Percentiles rank a stretch among this genome's conserved stretches.
These are phyloP conservation scores for Zaprionus ghesquierei DNA, from an alignment of 1,140 invertebrate genomes.

Conservation along the genomic window DNA sequence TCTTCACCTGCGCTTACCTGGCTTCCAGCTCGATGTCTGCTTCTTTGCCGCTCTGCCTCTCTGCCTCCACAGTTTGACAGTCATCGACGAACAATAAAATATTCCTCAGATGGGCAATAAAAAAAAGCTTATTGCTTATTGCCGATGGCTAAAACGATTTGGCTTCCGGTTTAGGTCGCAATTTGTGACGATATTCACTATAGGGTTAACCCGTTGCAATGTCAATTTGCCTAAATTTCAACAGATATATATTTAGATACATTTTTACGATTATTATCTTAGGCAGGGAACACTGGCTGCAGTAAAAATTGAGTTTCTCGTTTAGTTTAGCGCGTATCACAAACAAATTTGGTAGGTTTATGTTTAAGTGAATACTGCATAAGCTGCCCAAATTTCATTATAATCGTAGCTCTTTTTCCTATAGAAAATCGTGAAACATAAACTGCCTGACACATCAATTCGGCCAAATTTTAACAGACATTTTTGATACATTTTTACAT, in stretches of 20 bases:
- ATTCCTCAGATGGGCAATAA: conserved; percentile 68
- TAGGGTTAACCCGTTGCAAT: not conserved
- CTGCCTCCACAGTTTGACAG: conserved; percentile 45
- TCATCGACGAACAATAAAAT: conserved; percentile 66
- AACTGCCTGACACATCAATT: too few species aligned
- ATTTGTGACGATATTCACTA: not conserved
- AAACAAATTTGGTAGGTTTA: not conserved
- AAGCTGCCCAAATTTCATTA: not conserved
- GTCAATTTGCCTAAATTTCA: not conserved
- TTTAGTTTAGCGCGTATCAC: not conserved
- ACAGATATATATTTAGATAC: not conserved
- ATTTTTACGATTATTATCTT: not conserved
- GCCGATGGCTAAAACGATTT: conserved; percentile 12
- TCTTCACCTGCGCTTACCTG: not conserved
- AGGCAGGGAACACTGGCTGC: not conserved
- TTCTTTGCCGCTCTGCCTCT: conserved; percentile 13
- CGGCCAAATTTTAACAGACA: too few species aligned
- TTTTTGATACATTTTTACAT: too few species aligned
- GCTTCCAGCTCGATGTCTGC: not conserved
- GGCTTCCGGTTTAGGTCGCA: not conserved
- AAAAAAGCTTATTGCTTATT: conserved; percentile 74
- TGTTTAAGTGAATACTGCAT: not conserved
- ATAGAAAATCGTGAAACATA: not conserved
- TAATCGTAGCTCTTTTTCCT: not conserved
- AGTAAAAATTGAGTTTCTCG: not conserved